A percentile compares a stretch with the other conserved stretches of the same genome.
phyloP scores from a whole-genome alignment of 2,888 invertebrate species.

The Stegana nigrithorax region DNA sequence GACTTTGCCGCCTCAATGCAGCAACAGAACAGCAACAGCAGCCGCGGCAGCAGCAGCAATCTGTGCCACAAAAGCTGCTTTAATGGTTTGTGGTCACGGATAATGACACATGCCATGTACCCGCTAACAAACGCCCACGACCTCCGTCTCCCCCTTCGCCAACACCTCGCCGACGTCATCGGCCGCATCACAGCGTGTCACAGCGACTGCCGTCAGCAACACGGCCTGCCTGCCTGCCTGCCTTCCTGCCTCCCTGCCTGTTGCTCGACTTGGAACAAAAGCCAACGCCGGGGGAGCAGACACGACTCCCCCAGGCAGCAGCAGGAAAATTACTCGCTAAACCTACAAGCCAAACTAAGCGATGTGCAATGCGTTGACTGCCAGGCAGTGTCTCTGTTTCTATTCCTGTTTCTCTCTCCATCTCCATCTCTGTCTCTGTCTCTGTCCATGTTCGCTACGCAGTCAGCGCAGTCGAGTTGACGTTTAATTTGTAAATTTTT shows the following conservation, averaged over 20 bases:
- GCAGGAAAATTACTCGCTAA: conserved; percentile 18
- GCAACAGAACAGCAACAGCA: not conserved
- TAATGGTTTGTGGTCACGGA: conserved; percentile 19
- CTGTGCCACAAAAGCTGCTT: conserved; percentile 12
- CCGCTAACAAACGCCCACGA: no score
- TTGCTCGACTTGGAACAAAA: no score
- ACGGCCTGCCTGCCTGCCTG: not conserved
- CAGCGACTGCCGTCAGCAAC: not conserved
- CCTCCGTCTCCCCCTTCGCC: not conserved
- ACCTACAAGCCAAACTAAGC: no score
- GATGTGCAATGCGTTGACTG: no score
- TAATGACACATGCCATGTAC: conserved; percentile 5
- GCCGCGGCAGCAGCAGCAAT: not conserved
- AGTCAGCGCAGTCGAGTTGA: not conserved
- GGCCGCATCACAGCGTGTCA: no score
- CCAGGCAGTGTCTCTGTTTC: no score
- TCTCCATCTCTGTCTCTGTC: no score
- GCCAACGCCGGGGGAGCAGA: no score
- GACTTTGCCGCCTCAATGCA: not conserved
- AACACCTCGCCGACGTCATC: no score
- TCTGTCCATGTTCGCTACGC: no score
- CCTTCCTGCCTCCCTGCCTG: not conserved
- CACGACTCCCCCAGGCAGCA: not conserved
- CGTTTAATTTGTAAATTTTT: conserved; percentile 4
- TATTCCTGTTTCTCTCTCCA: no score